Evolutionary conservation across 2,113 vertebrate species (phyloP).

Genomic region (Xiphorhynchus elegans): DNA sequence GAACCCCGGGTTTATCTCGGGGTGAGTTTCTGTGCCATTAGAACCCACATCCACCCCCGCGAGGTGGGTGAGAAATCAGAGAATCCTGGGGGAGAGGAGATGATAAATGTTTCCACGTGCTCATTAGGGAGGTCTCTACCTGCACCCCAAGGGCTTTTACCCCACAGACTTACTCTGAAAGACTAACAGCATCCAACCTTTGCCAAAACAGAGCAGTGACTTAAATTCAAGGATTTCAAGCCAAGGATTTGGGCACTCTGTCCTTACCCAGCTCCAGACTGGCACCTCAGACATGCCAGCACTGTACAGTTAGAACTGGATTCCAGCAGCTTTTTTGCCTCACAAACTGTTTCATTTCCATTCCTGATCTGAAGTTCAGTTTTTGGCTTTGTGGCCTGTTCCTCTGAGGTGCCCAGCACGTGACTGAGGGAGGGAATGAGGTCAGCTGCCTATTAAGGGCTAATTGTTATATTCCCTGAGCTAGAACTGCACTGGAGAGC

Average conservation of each 20-base stretch:
- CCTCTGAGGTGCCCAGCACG: neutral
- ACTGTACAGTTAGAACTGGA: neutral
- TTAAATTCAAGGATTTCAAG: neutral
- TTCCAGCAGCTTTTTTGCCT: neutral
- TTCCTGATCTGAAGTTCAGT: neutral
- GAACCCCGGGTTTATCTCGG: neutral
- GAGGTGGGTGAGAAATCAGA: neutral
- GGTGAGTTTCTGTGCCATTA: neutral
- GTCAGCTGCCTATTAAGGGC: neutral
- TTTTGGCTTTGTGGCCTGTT: neutral
- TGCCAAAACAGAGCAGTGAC: neutral
- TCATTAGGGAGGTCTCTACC: no score
- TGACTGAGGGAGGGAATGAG: neutral
- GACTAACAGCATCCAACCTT: neutral
- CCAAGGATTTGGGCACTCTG: neutral
- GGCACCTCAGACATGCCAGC: neutral
- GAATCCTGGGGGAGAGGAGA: neutral
- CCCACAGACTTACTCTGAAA: neutral
- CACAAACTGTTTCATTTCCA: neutral
- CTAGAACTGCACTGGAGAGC: neutral
- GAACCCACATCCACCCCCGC: neutral
- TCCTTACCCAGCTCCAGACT: neutral
- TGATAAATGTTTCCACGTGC: neutral
- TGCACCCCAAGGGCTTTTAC: no score
- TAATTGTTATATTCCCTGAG: conserved; percentile 16